Conservation (phyloP, 2,113 vertebrate species). For the Pyrgilauda ruficollis region DNA sequence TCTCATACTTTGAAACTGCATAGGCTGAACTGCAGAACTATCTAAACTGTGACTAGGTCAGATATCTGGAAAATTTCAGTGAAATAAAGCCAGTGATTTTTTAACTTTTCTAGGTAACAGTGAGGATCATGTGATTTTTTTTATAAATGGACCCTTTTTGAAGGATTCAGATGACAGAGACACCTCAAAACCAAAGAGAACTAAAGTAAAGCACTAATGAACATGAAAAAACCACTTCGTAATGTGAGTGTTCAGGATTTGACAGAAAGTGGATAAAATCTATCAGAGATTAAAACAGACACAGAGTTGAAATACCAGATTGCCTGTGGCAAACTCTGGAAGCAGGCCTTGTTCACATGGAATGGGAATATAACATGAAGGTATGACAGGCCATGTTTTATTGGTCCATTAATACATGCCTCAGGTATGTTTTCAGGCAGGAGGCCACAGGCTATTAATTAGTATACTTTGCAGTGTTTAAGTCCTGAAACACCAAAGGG, state of each 20-base stretch:
- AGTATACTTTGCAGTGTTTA: slow-evolving; percentile 44
- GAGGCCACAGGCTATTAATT: slow-evolving; percentile 44
- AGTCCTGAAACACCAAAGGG: slow-evolving; percentile 17
- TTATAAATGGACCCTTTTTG: not conserved
- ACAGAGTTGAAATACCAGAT: slow-evolving; percentile 50
- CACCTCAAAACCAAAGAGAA: not conserved
- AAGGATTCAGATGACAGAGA: not conserved
- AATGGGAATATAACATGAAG: slow-evolving; percentile 40
- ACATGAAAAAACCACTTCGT: not conserved
- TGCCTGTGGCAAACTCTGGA: slow-evolving; percentile 45
- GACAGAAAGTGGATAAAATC: slow-evolving; percentile 42
- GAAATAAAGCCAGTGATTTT: not conserved
- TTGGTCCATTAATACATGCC: slow-evolving; percentile 52
- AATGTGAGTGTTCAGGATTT: not conserved
- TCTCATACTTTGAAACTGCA: not conserved
- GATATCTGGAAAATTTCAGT: not conserved
- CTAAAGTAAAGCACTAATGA: not conserved
- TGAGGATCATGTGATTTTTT: not conserved
- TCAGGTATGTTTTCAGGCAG: slow-evolving; percentile 51
- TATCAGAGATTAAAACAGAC: slow-evolving; percentile 48
- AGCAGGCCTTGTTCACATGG: slow-evolving; percentile 39
- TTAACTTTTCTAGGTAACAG: not conserved
- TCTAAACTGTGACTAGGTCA: not conserved
- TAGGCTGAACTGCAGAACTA: not conserved
- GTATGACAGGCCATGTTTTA: slow-evolving; percentile 48